Conservation (phyloP, 2,113 vertebrate species). For the Elephantulus edwardii region DNA sequence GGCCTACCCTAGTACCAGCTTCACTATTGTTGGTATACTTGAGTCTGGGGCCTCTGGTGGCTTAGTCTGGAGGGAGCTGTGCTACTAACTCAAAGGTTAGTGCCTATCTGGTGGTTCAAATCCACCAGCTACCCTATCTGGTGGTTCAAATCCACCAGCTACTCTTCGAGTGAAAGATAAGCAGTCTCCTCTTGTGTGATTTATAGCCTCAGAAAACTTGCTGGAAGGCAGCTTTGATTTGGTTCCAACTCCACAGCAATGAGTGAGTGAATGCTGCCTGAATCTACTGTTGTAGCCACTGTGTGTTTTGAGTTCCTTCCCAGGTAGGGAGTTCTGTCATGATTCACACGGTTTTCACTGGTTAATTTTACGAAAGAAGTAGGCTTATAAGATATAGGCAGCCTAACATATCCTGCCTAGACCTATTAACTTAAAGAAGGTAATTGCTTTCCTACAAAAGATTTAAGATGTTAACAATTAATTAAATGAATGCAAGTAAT, state of each 20-base stretch:
- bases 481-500: constrained; percentile 14
- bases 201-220: no score
- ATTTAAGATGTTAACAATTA: neutral
- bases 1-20: neutral
- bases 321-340: neutral
- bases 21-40: neutral
- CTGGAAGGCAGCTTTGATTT: no score
- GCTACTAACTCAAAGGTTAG: no score
- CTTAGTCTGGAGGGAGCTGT: no score
- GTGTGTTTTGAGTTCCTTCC: neutral
- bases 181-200: no score
- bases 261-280: no score
- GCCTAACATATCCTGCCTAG: neutral
- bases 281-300: neutral
- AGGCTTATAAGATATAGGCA: neutral
- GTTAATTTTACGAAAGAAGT: neutral
- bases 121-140: no score
- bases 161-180: no score
- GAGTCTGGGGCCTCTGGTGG: no score
- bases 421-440: neutral
- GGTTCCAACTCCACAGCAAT: no score
- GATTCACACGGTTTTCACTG: neutral
- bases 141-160: no score
- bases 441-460: neutral
- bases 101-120: no score